Base-by-base conservation (phyloP, 2,113 vertebrate species). In the Pachyramphus minor region DNA sequence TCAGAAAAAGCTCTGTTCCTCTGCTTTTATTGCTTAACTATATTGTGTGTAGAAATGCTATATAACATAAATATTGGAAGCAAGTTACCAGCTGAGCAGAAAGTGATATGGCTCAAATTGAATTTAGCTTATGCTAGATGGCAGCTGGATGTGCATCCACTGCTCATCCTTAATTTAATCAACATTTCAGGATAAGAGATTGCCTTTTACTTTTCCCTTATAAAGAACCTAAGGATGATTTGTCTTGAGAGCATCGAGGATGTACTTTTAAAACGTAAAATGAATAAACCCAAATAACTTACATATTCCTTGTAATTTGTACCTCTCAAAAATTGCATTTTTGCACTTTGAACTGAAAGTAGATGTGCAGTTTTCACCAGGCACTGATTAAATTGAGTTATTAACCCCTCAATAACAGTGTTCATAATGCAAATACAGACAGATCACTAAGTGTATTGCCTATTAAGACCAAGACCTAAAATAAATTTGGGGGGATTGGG, bases 21-120 rank as follows among this genome's bases (percentile, higher is more conserved):
- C 53, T 83, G 41, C 23, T 86, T 95, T 95, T 87, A 93, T 82
- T 88, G 27, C 75, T 89, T 83, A 89, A 90, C 88, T 89, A 76
- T 71, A 84, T 53, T 83, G 25, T 79, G 56, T 87, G 63, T 84
- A 56, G 76, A 85, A 93, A 82, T 68, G 50, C 31, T 33, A 30
- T 55, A 16, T 24, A 86, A 41, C 12, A 78, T 41, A 92, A 89
- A 92, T 64, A 76, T 9, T 37, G 17, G 4, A 80, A 84, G 18
- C 7, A 85, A 76, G 50, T 69, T 75, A 35, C 25, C 49, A 84
- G 35, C 17, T 85, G 67, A 90, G 21, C 17, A 87, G 60, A 91
- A 87, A 55, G 8, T 12, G 31, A 53, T 73, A 45, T 23, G 12
- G 14, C 25, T 87, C 31, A 83, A 69, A 93, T 11, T 81, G 21